Percentiles rank a stretch among this genome's conserved stretches.
Conservation (phyloP, 2,113 vertebrate species). For the Notothenia rossii region DNA sequence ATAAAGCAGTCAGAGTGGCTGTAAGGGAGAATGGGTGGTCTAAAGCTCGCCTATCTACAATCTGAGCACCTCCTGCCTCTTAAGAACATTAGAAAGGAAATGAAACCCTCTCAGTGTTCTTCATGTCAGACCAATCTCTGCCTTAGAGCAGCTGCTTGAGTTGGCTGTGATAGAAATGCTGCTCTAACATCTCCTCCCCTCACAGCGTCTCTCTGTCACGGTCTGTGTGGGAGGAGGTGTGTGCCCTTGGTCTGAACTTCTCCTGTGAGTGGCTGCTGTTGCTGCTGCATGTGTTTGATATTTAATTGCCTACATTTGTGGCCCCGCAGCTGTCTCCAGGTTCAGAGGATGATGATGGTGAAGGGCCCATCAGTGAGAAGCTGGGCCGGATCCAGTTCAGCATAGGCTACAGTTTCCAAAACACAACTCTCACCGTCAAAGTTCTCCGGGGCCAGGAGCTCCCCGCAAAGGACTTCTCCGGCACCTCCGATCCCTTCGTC, state of each 20-base stretch:
- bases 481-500: conserved; percentile 97
- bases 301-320: conserved; percentile 73
- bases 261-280: conserved; percentile 10
- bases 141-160: conserved; percentile 54
- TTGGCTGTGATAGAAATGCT: conserved; percentile 43
- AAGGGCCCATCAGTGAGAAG: conserved; percentile 93
- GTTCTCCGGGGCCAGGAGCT: conserved; percentile 97
- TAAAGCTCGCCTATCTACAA: conserved; percentile 74
- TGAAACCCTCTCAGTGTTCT: conserved; percentile 74
- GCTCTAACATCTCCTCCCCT: conserved; percentile 49
- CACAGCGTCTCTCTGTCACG: conserved; percentile 37
- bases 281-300: conserved; percentile 12
- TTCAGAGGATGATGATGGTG: conserved; percentile 95
- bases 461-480: conserved; percentile 98
- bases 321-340: conserved; percentile 93
- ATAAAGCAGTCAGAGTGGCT: conserved; percentile 72
- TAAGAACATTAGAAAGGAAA: conserved; percentile 81
- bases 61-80: conserved; percentile 78
- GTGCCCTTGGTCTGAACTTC: conserved; percentile 50
- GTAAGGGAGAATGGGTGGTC: conserved; percentile 61
- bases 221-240: conserved; percentile 25
- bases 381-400: conserved; percentile 99
- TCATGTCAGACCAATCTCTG: conserved; percentile 66
- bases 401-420: conserved; percentile 99
- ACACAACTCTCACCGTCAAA: conserved; percentile 98